These are phyloP conservation scores for Phyllostomus discolor DNA, from an alignment of 2,113 vertebrate species.

Conservation along the genomic window DNA sequence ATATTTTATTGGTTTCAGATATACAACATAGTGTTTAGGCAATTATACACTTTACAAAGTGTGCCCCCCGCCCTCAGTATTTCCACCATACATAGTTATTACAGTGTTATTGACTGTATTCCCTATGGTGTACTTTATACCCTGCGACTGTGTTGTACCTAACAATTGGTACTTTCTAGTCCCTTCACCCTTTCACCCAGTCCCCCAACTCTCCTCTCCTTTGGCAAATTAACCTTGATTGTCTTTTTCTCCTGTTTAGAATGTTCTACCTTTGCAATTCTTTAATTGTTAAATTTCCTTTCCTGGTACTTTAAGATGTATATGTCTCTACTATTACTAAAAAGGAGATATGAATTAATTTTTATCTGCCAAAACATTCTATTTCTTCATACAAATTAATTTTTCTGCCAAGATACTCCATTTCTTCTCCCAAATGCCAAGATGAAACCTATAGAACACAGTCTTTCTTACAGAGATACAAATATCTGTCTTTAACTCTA, in stretches of 20 bases:
- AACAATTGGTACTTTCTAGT: neutral
- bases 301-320: neutral
- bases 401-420: neutral
- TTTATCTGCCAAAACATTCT: neutral
- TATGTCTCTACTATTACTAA: neutral
- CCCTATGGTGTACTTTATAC: no score
- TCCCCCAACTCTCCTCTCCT: neutral
- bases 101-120: no score
- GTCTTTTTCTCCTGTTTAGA: neutral
- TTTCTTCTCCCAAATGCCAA: neutral
- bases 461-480: neutral
- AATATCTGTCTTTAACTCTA: neutral
- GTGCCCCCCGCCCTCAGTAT: no score
- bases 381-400: neutral
- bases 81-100: no score
- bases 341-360: neutral
- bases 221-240: neutral
- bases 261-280: neutral
- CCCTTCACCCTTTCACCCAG: neutral
- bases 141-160: no score
- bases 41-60: no score
- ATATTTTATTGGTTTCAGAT: no score
- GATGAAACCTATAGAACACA: neutral
- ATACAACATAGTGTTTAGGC: no score
- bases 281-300: neutral